Percentiles rank a stretch among this genome's conserved stretches.
phyloP scores from a whole-genome alignment of 2,113 vertebrate genomes.

The Sinosuthora webbiana region DNA sequence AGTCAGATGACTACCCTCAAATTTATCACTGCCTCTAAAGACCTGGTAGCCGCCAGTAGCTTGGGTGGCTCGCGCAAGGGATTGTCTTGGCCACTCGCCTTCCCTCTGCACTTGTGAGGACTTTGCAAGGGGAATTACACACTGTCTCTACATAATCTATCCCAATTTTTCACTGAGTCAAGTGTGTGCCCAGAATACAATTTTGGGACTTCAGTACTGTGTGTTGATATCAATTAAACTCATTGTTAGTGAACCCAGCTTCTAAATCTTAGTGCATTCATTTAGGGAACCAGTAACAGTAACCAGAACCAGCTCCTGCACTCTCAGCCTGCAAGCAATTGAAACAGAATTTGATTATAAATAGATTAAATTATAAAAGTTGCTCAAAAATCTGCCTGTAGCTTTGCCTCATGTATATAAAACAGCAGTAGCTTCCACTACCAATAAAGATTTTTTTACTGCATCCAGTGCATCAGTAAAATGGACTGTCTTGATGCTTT shows the following conservation, averaged over 20 bases:
- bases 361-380: constrained; percentile 24
- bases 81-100: neutral
- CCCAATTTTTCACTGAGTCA: constrained; percentile 33
- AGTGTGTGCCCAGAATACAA: constrained; percentile 45
- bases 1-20: constrained; percentile 17
- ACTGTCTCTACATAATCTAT: constrained; percentile 28
- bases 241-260: neutral
- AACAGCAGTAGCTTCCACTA: neutral
- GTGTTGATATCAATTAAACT: constrained; percentile 30
- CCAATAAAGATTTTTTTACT: neutral
- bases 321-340: neutral
- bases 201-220: constrained; percentile 3
- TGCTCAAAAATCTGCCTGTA: neutral
- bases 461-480: neutral
- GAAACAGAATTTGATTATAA: constrained; percentile 31
- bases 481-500: neutral
- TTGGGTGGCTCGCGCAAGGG: neutral
- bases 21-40: constrained; percentile 38
- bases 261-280: constrained; percentile 15
- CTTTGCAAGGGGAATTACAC: constrained; percentile 41
- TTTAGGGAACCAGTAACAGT: constrained; percentile 14
- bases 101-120: neutral
- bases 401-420: neutral
- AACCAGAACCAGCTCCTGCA: neutral
- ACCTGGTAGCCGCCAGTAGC: neutral